Percentiles rank a stretch among this genome's conserved stretches.
Conservation (phyloP, 2,797 vertebrate species). For the Sebastiscus tertius region DNA sequence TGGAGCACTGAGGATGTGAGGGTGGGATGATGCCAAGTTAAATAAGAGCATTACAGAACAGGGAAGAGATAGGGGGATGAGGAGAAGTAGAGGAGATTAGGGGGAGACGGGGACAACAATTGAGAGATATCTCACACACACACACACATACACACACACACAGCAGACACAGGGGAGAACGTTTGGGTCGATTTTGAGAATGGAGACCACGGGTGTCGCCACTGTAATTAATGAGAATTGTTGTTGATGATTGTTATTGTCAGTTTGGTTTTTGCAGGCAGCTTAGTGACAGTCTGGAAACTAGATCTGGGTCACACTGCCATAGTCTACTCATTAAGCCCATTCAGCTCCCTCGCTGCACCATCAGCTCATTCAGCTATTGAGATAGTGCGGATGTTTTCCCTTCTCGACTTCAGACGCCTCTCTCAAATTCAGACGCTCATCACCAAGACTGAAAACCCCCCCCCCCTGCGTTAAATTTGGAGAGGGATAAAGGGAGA, state of each 20-base stretch:
- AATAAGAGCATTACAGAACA: conserved; percentile 70
- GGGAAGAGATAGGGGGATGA: conserved; percentile 51
- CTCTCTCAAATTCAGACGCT: conserved; percentile 46
- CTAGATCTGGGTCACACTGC: conserved; percentile 71
- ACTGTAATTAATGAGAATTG: conserved; percentile 72
- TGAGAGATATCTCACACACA: conserved; percentile 40
- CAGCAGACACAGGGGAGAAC: conserved; percentile 28
- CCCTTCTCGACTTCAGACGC: conserved; percentile 57
- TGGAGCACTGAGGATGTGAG: conserved; percentile 59
- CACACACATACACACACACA: conserved; percentile 14
- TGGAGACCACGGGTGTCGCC: conserved; percentile 44
- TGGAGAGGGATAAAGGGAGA: conserved; percentile 31
- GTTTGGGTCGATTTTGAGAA: conserved; percentile 53
- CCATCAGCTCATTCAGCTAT: conserved; percentile 67
- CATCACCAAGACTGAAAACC: conserved; percentile 38
- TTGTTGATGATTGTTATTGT: conserved; percentile 71
- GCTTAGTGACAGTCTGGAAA: conserved; percentile 62
- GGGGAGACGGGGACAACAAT: conserved; percentile 48
- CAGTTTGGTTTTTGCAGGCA: conserved; percentile 50
- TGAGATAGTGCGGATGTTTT: conserved; percentile 59
- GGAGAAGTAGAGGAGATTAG: conserved; percentile 53
- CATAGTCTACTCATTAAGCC: conserved; percentile 72
- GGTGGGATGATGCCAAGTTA: conserved; percentile 69
- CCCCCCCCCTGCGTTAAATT: conserved; percentile 37
- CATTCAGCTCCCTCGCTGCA: conserved; percentile 52